Evolutionary conservation across 2,797 vertebrate species (phyloP).

Genomic region (Streptopelia turtur): DNA sequence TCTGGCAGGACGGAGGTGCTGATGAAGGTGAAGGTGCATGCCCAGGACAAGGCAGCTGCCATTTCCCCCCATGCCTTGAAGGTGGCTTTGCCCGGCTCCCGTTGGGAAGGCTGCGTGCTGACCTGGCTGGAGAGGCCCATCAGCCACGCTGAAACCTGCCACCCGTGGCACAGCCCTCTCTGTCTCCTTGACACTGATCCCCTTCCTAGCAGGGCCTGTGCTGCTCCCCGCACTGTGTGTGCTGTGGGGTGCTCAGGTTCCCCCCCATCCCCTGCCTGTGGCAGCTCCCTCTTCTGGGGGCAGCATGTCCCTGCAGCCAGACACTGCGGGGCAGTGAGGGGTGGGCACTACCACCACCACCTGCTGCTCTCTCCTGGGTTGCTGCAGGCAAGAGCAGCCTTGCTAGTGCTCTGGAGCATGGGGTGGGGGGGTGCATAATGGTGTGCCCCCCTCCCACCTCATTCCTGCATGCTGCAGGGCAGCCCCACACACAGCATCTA

Average conservation of each 20-base stretch:
- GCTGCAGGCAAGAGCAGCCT: not conserved
- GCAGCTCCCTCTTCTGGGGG: not conserved
- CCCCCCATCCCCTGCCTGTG: not conserved
- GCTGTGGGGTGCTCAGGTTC: not conserved
- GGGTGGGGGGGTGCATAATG: not conserved
- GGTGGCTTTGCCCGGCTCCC: not conserved
- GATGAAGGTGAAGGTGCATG: not conserved
- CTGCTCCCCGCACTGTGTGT: not conserved
- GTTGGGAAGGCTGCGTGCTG: not conserved
- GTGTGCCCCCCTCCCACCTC: rapidly evolving
- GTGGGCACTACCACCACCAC: not conserved
- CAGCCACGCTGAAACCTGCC: not conserved
- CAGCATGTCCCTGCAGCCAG: not conserved
- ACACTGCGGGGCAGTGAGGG: not conserved
- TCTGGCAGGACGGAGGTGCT: not conserved
- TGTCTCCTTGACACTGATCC: rapidly evolving
- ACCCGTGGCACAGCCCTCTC: rapidly evolving
- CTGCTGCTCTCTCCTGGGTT: not conserved
- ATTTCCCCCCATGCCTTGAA: rapidly evolving
- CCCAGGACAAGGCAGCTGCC: not conserved
- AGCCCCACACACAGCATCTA: rapidly evolving
- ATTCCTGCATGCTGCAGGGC: rapidly evolving
- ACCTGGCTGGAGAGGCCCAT: not conserved
- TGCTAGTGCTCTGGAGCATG: rapidly evolving
- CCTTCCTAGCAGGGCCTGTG: not conserved